phyloP scores from a whole-genome alignment of 2,113 vertebrate species.

The Tachysurus vachellii region DNA sequence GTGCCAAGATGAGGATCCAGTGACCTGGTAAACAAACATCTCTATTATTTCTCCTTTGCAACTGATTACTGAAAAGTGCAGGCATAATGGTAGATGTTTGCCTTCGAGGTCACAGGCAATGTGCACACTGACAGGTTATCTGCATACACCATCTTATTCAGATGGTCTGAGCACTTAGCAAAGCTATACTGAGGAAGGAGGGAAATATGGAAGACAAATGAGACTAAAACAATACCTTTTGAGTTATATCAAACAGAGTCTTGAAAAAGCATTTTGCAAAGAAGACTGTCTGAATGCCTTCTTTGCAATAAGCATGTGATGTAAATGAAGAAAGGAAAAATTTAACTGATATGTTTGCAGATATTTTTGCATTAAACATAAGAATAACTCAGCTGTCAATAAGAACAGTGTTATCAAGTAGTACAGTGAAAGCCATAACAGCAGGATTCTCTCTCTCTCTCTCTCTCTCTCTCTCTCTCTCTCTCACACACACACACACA shows the following conservation, averaged over 20 bases:
- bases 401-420: not conserved
- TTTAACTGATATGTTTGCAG: not conserved
- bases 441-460: no score
- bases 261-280: not conserved
- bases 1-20: not conserved
- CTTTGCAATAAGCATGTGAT: not conserved
- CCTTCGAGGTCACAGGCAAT: conserved; percentile 63
- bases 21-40: conserved; percentile 5
- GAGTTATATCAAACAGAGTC: not conserved
- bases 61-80: conserved; percentile 9
- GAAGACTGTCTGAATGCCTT: not conserved
- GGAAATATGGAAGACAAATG: not conserved
- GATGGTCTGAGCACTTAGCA: conserved; percentile 59
- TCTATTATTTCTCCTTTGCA: not conserved
- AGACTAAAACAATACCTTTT: not conserved
- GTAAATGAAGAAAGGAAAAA: not conserved
- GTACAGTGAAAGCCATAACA: not conserved
- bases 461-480: no score
- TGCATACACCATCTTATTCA: conserved; percentile 68
- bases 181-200: conserved; percentile 51
- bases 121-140: conserved; percentile 69
- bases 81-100: conserved; percentile 59
- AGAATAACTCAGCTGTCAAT: not conserved
- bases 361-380: not conserved
- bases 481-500: not conserved